Evolutionary conservation across 1,140 invertebrate genomes (phyloP), one percentile per base, ranked within the genome.

Genomic region (Drosophila mojavensis): DNA sequence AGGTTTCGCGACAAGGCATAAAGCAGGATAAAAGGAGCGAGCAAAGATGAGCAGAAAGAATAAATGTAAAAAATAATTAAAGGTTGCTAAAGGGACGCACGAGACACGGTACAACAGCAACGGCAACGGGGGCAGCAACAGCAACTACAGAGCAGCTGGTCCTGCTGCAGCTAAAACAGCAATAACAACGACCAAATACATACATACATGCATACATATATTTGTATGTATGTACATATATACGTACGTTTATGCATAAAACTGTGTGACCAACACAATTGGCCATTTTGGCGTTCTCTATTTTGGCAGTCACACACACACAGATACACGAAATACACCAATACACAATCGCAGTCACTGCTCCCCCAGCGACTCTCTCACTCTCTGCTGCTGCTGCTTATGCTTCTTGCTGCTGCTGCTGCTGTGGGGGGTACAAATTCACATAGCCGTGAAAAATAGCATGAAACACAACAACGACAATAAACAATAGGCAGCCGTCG

Each of bases 31-130:
- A 81, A 71, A 82, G 79, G 79, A 82, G 75, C 75, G 62, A 78
- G 47, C 65, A 75, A 86, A 86, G 81, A 85, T 85, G 81, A 78
- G 71, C 56, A 53, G 65, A 84, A 81, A 85, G 81, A 78, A 66
- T 71, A 88, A 53, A 76, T 83, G 76, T 74, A 76, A 82, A 86
- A 83, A 82, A 86, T 82, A 88, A 88, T 86, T 82, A 88, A 86
- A 84, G 68, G 80, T 82, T 82, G 71, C 63, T 61, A 43, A 63
- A 71, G 73, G 73, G 68, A 75, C 72, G 66, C 39, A 54, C 51
- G 20, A 9, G 17, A 33, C 65, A 69, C 43, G 58, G n/a, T 33
- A 62, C 59, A 28, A 43, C 45, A 63, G 53, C 33, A 6, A 9
- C 1, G 33, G 33, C 33, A 33, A 30, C 71, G 47, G 53, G 45